Conservation (phyloP, 2,113 vertebrate genomes). For the Phalacrocorax pelagicus region DNA sequence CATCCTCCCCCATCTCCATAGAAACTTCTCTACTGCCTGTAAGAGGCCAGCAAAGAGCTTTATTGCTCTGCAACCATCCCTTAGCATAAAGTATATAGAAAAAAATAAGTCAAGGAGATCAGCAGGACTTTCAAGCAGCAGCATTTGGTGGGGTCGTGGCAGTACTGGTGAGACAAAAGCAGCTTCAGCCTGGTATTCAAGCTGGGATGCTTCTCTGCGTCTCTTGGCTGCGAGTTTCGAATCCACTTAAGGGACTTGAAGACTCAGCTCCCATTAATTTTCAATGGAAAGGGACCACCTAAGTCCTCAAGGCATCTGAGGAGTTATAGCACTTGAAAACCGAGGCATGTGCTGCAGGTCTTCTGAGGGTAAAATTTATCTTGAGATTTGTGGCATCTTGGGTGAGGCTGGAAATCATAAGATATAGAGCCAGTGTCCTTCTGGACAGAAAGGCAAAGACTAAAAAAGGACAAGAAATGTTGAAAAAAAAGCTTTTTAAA, state of each 20-base stretch:
- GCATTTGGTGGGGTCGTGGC: neutral
- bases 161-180: neutral
- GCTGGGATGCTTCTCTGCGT: neutral
- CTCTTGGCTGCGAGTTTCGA: constrained; percentile 20
- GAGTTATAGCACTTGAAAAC: constrained; percentile 4
- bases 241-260: constrained; percentile 46
- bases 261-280: constrained; percentile 36
- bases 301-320: neutral
- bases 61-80: neutral
- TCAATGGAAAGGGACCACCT: constrained; percentile 2
- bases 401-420: neutral
- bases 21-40: neutral
- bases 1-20: neutral
- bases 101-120: neutral
- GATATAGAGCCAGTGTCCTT: neutral
- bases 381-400: constrained; percentile 10
- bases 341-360: neutral
- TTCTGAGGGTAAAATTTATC: constrained; percentile 42
- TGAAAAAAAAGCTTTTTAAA: neutral
- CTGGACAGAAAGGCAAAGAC: neutral
- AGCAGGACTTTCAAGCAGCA: neutral
- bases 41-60: neutral
- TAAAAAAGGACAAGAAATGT: neutral
- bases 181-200: neutral
- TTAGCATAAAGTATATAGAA: neutral